Base-by-base conservation (phyloP, 2,888 invertebrate genomes). In the Anthophora plumipes region DNA sequence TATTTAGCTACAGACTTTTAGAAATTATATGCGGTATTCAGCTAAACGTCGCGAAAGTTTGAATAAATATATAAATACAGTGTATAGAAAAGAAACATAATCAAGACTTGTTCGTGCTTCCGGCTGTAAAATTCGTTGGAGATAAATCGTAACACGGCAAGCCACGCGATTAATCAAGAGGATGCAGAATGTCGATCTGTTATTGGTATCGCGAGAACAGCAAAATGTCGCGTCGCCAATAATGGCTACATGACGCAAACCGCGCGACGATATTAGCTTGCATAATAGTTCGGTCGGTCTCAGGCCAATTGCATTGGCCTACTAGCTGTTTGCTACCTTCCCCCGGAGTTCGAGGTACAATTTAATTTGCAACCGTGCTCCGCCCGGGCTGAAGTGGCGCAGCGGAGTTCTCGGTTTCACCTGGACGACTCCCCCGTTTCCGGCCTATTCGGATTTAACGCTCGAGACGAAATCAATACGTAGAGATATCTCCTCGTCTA, bases 391-490 rank as follows among this genome's bases (percentile, higher is more conserved):
- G 31, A 68, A 80, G 73, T 76, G 54, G 69, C 31, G 31, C 31
- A 31, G 54, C 48, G 52, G 48, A 59, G 76, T 78, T 54, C 78
- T 84, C 77, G 59, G 76, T 84, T 84, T 86, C 78, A 80, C 80
- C 82, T 80, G 82, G 80, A 67, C 80, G 72, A 75, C 64, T 82
- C 80, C 76, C 75, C 64, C 82, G 78, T 80, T 84, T 86, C 77
- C 84, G 82, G 69, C 70, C 77, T 82, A 80, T 83, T 86, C 75
- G 76, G 73, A 81, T 86, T 87, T 85, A 86, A 87, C 84, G 87
- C 86, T 86, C 87, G 86, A 86, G 89, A 88, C 87, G 83, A 89
- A 90, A 90, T 90, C 90, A 90, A 90, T 90, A 90, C 89, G 80
- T 64, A 76, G 77, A 81, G 75, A 83, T 83, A 76, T 82, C 84